Evolutionary conservation across 2,113 vertebrate species (phyloP).

Genomic region (Dunckerocampus dactyliophorus): DNA sequence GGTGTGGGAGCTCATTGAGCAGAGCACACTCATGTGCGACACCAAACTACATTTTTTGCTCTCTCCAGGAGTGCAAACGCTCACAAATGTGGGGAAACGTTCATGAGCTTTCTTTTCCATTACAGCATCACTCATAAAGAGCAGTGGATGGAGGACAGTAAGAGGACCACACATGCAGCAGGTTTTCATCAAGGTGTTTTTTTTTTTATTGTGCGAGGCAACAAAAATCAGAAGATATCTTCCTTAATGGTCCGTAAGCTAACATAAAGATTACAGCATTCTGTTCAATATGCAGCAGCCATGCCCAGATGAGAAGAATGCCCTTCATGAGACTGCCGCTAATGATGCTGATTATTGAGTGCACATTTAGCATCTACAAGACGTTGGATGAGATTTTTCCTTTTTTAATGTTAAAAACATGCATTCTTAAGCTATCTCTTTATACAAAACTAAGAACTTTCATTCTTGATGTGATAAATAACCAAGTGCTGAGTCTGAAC

Average conservation of each 20-base stretch:
- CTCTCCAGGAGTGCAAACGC: constrained; percentile 10
- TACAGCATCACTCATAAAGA: not conserved
- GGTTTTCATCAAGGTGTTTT: constrained; percentile 47
- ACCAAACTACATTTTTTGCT: constrained; percentile 38
- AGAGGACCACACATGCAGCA: constrained; percentile 27
- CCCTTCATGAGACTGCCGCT: constrained; percentile 47
- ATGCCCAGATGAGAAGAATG: constrained; percentile 66
- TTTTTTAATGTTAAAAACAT: constrained; percentile 58
- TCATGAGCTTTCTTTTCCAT: not conserved
- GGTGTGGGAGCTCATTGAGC: constrained; percentile 65
- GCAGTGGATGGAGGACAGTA: constrained; percentile 14
- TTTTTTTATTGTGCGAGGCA: constrained; percentile 69
- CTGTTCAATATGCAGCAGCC: constrained; percentile 54
- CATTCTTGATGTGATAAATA: constrained; percentile 68
- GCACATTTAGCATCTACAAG: constrained; percentile 31
- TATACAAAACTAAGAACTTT: constrained; percentile 45
- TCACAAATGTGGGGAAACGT: no score
- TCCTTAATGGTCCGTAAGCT: constrained; percentile 42
- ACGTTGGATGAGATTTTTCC: constrained; percentile 58
- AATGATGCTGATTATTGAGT: constrained; percentile 32
- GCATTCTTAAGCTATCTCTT: constrained; percentile 51
- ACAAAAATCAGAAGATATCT: constrained; percentile 52
- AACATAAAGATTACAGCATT: constrained; percentile 45
- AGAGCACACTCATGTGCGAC: constrained; percentile 56
- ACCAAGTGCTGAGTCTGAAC: constrained; percentile 59